A percentile compares a stretch with the other conserved stretches of the same genome.
phyloP scores from a whole-genome alignment of 2,113 vertebrate genomes.

The Pollachius pollachius region DNA sequence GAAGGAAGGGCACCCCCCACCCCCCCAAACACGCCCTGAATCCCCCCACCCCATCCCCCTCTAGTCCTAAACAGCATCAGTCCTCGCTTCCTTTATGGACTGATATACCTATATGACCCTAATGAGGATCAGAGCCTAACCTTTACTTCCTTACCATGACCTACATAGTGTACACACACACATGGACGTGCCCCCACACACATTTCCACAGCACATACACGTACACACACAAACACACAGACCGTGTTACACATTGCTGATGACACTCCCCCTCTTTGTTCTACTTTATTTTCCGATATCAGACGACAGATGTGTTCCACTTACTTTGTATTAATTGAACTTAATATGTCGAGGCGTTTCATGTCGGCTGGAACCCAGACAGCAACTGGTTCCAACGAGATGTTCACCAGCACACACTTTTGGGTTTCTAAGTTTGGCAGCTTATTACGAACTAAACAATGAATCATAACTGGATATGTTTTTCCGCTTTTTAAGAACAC shows the following conservation, averaged over 20 bases:
- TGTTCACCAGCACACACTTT: too few relatives aligned
- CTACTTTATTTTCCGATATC: background rate
- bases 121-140: slow-evolving; percentile 26
- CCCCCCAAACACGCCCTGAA: background rate
- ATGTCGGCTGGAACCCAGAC: background rate
- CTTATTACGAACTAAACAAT: too few relatives aligned
- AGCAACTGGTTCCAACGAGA: too few relatives aligned
- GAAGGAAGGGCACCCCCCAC: slow-evolving; percentile 34
- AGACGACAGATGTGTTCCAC: slow-evolving; percentile 6
- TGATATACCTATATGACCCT: slow-evolving; percentile 32
- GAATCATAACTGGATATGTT: too few relatives aligned
- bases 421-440: too few relatives aligned
- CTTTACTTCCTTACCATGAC: slow-evolving; percentile 29
- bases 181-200: background rate
- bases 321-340: slow-evolving; percentile 3
- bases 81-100: background rate
- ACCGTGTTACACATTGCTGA: too few relatives aligned
- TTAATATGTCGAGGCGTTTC: background rate
- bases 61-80: slow-evolving; percentile 32
- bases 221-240: background rate
- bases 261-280: background rate
- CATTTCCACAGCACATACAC: background rate
- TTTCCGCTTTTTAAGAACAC: too few relatives aligned
- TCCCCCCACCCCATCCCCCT: background rate
- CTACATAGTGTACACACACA: slow-evolving; percentile 25